These are phyloP conservation scores for Hydractinia symbiolongicarpus DNA, from an alignment of 30 jellyfish, hydroid and myxozoan species.

Conservation along the genomic window DNA sequence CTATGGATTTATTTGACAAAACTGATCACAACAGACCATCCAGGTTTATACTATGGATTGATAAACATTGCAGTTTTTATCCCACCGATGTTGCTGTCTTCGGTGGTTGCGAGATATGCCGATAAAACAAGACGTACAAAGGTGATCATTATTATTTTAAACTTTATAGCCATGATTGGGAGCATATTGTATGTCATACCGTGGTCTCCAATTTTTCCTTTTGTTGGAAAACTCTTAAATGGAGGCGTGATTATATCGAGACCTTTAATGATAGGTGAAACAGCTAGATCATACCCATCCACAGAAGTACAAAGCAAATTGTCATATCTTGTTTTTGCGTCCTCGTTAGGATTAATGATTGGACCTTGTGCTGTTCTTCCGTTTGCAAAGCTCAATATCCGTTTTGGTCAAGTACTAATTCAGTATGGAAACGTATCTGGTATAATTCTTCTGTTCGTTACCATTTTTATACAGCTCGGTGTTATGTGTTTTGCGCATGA, in stretches of 20 bases:
- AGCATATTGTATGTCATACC: too few relatives aligned
- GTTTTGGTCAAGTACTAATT: constrained; percentile 25
- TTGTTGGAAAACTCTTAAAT: too few relatives aligned
- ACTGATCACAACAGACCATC: too few relatives aligned
- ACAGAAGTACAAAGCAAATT: constrained; percentile 6
- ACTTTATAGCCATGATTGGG: too few relatives aligned
- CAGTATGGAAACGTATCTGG: constrained; percentile 23
- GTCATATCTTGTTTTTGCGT: constrained; percentile 14
- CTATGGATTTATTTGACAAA: too few relatives aligned
- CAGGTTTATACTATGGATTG: too few relatives aligned
- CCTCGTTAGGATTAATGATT: constrained; percentile 4
- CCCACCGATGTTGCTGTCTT: too few relatives aligned
- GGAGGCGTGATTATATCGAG: not conserved
- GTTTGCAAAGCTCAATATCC: constrained; percentile 1
- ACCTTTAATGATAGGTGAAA: constrained; percentile 25
- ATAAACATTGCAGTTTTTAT: too few relatives aligned
- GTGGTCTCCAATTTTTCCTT: too few relatives aligned
- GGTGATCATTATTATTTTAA: too few relatives aligned
- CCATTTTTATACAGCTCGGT: not conserved
- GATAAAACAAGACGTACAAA: too few relatives aligned
- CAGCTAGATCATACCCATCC: constrained; percentile 9
- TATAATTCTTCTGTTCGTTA: constrained; percentile 4
- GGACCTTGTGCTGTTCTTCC: constrained; percentile 20
- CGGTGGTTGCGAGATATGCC: too few relatives aligned
- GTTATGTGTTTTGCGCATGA: constrained; percentile 14